phyloP scores from a whole-genome alignment of 2,113 vertebrate species.

The Rhagologus leucostigma region DNA sequence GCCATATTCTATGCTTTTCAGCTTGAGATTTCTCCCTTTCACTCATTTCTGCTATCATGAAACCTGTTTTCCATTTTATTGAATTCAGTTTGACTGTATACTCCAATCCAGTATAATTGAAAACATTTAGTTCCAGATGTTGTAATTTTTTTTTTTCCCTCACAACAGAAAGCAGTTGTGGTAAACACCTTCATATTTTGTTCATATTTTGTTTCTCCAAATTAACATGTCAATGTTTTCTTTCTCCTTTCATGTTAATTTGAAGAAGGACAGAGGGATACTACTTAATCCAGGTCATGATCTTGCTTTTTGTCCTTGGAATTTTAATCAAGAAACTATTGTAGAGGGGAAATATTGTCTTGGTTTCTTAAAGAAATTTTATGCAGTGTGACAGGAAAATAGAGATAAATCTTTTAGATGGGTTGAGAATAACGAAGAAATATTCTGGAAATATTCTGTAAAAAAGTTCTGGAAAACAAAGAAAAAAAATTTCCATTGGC shows the following conservation, averaged over 20 bases:
- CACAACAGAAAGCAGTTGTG: neutral
- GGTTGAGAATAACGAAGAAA: neutral
- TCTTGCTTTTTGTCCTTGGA: neutral
- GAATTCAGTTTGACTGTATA: conserved; percentile 6
- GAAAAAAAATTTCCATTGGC: neutral
- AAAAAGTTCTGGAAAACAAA: neutral
- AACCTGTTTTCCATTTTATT: conserved; percentile 15
- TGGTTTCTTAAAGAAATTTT: neutral
- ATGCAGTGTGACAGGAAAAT: neutral
- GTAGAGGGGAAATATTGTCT: neutral
- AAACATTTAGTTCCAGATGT: neutral
- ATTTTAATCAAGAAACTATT: neutral
- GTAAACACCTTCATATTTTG: neutral
- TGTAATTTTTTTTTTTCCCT: neutral
- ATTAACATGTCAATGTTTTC: neutral
- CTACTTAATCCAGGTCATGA: neutral
- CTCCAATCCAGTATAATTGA: neutral
- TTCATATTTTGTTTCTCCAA: neutral
- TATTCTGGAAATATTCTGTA: neutral
- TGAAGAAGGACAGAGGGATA: neutral
- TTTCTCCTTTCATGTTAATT: neutral
- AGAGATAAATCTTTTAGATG: neutral
- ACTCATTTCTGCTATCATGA: neutral
- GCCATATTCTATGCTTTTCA: neutral
- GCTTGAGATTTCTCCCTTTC: neutral